A percentile compares a stretch with the other conserved stretches of the same genome.
phyloP scores from a whole-genome alignment of 1,140 invertebrate genomes.

The Mylabris phalerata region DNA sequence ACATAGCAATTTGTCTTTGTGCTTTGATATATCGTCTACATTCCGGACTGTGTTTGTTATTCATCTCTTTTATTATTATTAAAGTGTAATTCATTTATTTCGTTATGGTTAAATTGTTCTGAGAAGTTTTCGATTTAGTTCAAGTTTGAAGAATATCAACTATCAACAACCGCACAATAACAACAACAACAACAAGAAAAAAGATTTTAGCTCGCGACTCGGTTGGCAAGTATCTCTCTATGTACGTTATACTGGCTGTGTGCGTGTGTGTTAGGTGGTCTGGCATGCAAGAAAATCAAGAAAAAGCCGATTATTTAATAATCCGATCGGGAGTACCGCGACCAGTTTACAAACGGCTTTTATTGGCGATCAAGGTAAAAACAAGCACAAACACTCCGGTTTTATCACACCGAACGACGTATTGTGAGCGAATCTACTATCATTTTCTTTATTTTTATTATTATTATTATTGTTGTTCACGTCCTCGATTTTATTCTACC shows the following conservation, averaged over 20 bases:
- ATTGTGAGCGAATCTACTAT: background rate
- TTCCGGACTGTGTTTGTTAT: background rate
- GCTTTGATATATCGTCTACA: slow-evolving; percentile 4
- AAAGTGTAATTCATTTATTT: slow-evolving; percentile 3
- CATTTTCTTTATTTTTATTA: slow-evolving; percentile 1
- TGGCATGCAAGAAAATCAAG: background rate
- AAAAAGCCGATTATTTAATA: slow-evolving; percentile 8
- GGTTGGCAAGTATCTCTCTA: no score
- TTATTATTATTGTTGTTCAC: background rate
- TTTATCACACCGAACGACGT: background rate
- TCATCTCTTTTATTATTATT: background rate
- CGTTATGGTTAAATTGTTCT: background rate
- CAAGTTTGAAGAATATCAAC: background rate
- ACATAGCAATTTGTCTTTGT: slow-evolving; percentile 3
- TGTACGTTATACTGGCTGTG: no score
- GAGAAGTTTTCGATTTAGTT: background rate
- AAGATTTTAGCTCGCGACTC: no score
- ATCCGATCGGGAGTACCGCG: background rate
- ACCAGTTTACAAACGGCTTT: slow-evolving; percentile 4
- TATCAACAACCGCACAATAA: no score
- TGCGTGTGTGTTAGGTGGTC: slow-evolving; percentile 1
- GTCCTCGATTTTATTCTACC: background rate
- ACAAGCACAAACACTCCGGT: slow-evolving; percentile 6
- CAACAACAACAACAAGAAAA: no score
- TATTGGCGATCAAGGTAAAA: slow-evolving; percentile 3